phyloP scores from a whole-genome alignment of 2,888 invertebrate genomes.

The Corbicula japonica region DNA sequence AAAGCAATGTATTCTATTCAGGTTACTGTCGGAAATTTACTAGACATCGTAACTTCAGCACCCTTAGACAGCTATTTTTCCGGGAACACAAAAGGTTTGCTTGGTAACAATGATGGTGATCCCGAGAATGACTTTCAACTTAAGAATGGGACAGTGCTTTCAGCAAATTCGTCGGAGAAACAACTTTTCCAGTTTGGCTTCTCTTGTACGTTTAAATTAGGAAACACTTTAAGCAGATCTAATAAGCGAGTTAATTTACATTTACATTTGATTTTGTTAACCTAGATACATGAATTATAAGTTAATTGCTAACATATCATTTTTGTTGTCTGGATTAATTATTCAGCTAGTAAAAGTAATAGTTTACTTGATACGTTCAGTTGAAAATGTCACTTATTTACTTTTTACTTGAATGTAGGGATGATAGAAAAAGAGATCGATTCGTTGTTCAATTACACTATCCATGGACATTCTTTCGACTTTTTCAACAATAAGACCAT shows the following conservation, averaged over 20 bases:
- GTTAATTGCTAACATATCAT: too few relatives aligned
- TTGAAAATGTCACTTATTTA: not conserved
- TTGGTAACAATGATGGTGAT: constrained; percentile 51
- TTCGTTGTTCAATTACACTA: constrained; percentile 35
- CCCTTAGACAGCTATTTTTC: not conserved
- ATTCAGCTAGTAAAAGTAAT: too few relatives aligned
- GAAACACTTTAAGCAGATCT: too few relatives aligned
- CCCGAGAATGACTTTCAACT: constrained; percentile 30
- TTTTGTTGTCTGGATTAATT: too few relatives aligned
- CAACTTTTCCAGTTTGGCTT: too few relatives aligned
- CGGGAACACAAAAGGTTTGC: constrained; percentile 29
- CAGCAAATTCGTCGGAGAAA: too few relatives aligned
- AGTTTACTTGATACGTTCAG: too few relatives aligned
- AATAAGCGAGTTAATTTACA: too few relatives aligned
- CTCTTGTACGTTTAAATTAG: too few relatives aligned
- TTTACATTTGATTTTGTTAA: too few relatives aligned
- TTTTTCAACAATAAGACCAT: constrained; percentile 31
- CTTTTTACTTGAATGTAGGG: constrained; percentile 11
- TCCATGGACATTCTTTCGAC: not conserved
- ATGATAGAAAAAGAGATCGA: not conserved
- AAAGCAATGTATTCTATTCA: constrained; percentile 5
- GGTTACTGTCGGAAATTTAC: constrained; percentile 25
- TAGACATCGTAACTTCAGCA: constrained; percentile 41
- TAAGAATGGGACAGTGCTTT: constrained; percentile 14
- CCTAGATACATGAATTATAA: too few relatives aligned